Evolutionary conservation across 2,797 vertebrate species (phyloP).

Genomic region (Meriones psammophilus): DNA sequence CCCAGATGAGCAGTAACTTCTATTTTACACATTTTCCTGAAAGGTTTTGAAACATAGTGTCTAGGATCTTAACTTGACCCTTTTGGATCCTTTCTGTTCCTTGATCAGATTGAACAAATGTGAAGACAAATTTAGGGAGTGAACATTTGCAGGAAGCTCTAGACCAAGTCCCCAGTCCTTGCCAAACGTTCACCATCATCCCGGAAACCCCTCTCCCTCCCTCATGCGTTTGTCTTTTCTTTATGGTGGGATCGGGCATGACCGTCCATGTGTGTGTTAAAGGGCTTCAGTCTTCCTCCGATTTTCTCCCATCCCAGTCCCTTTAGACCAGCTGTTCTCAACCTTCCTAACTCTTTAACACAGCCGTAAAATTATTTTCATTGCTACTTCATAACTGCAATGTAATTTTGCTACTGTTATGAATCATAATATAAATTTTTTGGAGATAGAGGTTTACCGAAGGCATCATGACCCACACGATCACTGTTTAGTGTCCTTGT

Average conservation of each 20-base stretch:
- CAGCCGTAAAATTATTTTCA: not conserved
- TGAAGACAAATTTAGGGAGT: rapidly evolving
- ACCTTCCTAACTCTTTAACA: not conserved
- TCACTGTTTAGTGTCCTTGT: not conserved
- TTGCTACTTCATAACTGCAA: not conserved
- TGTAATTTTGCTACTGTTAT: not conserved
- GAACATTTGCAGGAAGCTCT: rapidly evolving
- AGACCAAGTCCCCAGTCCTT: not conserved
- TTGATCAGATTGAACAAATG: not conserved
- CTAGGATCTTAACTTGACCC: not conserved
- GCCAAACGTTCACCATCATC: not conserved
- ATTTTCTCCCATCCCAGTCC: not conserved
- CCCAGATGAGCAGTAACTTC: not conserved
- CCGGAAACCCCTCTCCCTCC: not conserved
- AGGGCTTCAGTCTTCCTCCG: not conserved
- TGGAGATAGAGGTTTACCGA: too few relatives aligned
- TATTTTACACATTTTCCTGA: constrained; percentile 32
- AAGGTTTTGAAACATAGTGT: not conserved
- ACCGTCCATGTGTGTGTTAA: not conserved
- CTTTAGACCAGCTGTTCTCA: not conserved
- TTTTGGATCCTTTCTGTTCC: not conserved
- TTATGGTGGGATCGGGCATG: not conserved
- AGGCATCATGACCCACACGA: not conserved
- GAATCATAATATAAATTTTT: not conserved
- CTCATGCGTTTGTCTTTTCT: not conserved